phyloP scores from a whole-genome alignment of 2,113 vertebrate species.

The Paramormyrops kingsleyae region DNA sequence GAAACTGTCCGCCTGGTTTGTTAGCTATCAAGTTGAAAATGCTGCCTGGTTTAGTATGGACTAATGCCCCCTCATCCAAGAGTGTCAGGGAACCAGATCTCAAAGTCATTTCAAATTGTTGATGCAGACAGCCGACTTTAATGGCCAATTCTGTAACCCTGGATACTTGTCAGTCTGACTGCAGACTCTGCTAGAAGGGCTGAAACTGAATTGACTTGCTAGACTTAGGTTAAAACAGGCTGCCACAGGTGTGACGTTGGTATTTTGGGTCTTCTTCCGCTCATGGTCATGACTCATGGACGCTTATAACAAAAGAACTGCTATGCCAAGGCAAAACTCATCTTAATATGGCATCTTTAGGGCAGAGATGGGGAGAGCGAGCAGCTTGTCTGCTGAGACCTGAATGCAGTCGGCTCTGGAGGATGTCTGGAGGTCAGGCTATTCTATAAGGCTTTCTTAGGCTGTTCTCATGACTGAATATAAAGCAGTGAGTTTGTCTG shows the following conservation, averaged over 20 bases:
- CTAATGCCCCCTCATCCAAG: not conserved
- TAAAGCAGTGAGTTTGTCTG: not conserved
- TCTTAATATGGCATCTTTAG: not conserved
- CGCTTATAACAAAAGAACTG: not conserved
- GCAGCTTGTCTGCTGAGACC: not conserved
- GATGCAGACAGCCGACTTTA: slow-evolving; percentile 3
- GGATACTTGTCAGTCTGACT: not conserved
- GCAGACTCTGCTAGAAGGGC: not conserved
- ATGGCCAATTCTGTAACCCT: not conserved
- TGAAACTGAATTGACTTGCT: not conserved
- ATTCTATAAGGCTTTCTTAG: not conserved
- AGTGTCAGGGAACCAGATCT: not conserved
- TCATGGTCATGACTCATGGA: not conserved
- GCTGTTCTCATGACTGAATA: not conserved
- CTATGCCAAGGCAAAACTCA: not conserved
- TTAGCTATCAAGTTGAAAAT: not conserved
- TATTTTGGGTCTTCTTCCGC: not conserved
- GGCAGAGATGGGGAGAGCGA: not conserved
- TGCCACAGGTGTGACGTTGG: not conserved
- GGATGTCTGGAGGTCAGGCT: not conserved
- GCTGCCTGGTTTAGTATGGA: not conserved
- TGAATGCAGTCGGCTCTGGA: not conserved
- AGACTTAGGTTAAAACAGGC: not conserved
- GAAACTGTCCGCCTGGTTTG: not conserved
- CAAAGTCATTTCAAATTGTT: slow-evolving; percentile 7